phyloP scores from a whole-genome alignment of 2,888 invertebrate species.

The Coleophora deauratella region DNA sequence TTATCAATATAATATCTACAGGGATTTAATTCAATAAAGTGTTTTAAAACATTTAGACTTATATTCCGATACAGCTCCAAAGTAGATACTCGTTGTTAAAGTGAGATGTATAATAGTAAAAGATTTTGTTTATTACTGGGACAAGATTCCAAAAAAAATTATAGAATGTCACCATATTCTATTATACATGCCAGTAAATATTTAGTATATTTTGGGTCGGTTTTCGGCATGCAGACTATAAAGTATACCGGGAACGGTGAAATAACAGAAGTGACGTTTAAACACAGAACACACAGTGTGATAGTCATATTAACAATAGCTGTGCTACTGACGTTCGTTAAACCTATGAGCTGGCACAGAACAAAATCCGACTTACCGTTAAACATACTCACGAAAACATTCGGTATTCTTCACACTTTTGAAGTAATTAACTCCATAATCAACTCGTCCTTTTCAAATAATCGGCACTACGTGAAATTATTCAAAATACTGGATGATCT shows the following conservation, averaged over 20 bases:
- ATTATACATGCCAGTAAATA: conserved; percentile 33
- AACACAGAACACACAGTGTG: conserved; percentile 28
- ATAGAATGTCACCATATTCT: conserved; percentile 14
- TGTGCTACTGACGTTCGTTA: conserved; percentile 17
- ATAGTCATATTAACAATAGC: conserved; percentile 21
- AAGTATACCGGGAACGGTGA: conserved; percentile 20
- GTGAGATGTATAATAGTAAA: no score
- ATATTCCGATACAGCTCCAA: no score
- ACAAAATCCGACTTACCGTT: conserved; percentile 37
- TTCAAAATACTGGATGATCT: conserved; percentile 30
- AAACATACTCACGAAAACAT: conserved; percentile 35
- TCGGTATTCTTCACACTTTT: conserved; percentile 20
- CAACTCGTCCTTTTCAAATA: conserved; percentile 27
- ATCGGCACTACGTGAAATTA: conserved; percentile 26
- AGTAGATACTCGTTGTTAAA: no score
- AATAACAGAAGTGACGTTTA: conserved; percentile 18
- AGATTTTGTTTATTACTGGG: no score
- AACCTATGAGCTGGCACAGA: conserved; percentile 29
- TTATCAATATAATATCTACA: no score
- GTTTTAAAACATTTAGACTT: no score
- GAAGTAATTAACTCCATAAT: conserved; percentile 33
- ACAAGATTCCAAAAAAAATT: no score
- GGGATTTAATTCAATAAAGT: no score
- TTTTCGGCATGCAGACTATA: conserved; percentile 35
- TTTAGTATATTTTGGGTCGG: conserved; percentile 27